Conservation (phyloP, 2,888 invertebrate species). For the Anodontia alba region DNA sequence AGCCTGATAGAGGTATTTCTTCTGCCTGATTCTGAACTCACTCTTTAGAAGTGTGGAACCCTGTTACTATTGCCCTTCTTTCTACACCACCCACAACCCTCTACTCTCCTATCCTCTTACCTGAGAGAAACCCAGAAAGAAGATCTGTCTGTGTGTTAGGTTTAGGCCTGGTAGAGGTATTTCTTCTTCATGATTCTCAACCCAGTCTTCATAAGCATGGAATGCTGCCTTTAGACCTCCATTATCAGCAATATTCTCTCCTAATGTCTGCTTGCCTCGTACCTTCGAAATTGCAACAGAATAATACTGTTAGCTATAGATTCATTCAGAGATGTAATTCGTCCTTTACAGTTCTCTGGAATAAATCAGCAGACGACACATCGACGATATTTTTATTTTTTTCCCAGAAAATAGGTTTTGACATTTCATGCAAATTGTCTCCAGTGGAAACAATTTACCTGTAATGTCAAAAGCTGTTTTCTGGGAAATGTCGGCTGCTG, state of each 20-base stretch:
- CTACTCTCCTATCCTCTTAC: constrained; percentile 64
- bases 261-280: constrained; percentile 82
- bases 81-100: too few relatives aligned
- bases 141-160: constrained; percentile 84
- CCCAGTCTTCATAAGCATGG: constrained; percentile 82
- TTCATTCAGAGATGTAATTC: too few relatives aligned
- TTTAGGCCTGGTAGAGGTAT: constrained; percentile 83
- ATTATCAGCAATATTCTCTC: constrained; percentile 85
- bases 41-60: constrained; percentile 82
- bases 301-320: neutral
- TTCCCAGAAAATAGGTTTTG: too few relatives aligned
- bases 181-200: constrained; percentile 75
- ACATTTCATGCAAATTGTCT: too few relatives aligned
- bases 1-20: too few relatives aligned
- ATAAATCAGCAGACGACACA: too few relatives aligned
- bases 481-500: too few relatives aligned
- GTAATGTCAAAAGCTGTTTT: too few relatives aligned
- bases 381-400: too few relatives aligned
- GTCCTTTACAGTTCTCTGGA: too few relatives aligned
- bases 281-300: constrained; percentile 72
- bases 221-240: constrained; percentile 83
- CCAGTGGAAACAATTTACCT: too few relatives aligned
- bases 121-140: constrained; percentile 85
- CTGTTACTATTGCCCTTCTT: constrained; percentile 84
- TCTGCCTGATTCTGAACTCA: too few relatives aligned